phyloP scores from a whole-genome alignment of 2,797 vertebrate genomes.

The Loris lydekkerianus region DNA sequence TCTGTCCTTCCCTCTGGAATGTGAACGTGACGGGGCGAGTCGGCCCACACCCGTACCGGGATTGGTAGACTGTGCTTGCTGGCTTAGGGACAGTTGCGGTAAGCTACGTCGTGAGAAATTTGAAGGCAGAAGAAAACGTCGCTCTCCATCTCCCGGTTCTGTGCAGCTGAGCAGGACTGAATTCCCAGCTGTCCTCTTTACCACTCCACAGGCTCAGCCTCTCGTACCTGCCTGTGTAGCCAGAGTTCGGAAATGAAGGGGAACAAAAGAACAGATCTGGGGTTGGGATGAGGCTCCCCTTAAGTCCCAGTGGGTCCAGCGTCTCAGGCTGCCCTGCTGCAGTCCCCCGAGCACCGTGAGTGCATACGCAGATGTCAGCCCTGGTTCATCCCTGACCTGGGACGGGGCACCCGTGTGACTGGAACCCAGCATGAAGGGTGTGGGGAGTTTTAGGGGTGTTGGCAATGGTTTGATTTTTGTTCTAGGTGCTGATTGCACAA shows the following conservation, averaged over 20 bases:
- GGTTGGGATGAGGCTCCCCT: background rate
- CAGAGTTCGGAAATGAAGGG: fast-evolving
- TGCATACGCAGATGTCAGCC: background rate
- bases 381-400: fast-evolving
- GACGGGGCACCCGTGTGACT: fast-evolving
- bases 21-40: background rate
- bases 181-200: background rate
- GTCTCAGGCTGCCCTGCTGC: fast-evolving
- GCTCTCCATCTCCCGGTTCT: background rate
- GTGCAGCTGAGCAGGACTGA: background rate
- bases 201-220: background rate
- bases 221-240: fast-evolving
- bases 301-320: fast-evolving
- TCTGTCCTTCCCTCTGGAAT: background rate
- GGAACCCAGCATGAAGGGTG: fast-evolving
- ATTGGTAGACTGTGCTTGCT: fast-evolving
- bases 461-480: fast-evolving
- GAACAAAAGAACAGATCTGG: fast-evolving
- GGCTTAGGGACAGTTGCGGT: background rate
- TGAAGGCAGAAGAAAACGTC: background rate
- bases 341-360: background rate
- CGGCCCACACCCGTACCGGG: background rate
- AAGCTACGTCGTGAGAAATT: background rate
- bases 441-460: background rate
- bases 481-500: fast-evolving